These are phyloP conservation scores for Toxostoma redivivum DNA, from an alignment of 2,113 vertebrate species.

Conservation along the genomic window DNA sequence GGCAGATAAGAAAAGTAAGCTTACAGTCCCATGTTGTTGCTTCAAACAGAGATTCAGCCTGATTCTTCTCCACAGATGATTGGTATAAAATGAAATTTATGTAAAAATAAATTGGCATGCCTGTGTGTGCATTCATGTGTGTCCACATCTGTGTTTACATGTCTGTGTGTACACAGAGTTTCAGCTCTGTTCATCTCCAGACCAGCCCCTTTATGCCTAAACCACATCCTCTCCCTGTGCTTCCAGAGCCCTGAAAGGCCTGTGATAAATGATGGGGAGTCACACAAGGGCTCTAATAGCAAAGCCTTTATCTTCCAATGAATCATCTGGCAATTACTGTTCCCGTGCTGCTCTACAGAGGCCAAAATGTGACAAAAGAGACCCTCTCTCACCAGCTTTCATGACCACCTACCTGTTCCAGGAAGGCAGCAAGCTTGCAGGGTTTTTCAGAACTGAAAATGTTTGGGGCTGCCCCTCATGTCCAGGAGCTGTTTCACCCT, in stretches of 20 bases:
- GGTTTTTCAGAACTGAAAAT: background rate
- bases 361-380: background rate
- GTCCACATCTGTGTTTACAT: no score
- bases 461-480: background rate
- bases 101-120: background rate
- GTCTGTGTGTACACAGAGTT: background rate
- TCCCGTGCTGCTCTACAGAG: background rate
- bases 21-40: background rate
- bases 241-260: background rate
- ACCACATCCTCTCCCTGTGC: background rate
- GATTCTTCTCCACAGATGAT: background rate
- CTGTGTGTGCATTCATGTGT: rapidly evolving
- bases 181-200: background rate
- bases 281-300: background rate
- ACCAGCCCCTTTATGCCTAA: background rate
- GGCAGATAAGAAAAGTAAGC: background rate
- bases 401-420: background rate
- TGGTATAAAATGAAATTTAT: background rate
- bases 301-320: background rate
- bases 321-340: background rate
- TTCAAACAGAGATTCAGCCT: background rate
- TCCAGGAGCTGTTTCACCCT: background rate
- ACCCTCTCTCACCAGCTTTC: background rate
- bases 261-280: background rate
- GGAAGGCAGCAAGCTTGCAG: background rate